These are phyloP conservation scores for Andricus curvator DNA, from an alignment of 2,888 invertebrate species.

Conservation along the genomic window DNA sequence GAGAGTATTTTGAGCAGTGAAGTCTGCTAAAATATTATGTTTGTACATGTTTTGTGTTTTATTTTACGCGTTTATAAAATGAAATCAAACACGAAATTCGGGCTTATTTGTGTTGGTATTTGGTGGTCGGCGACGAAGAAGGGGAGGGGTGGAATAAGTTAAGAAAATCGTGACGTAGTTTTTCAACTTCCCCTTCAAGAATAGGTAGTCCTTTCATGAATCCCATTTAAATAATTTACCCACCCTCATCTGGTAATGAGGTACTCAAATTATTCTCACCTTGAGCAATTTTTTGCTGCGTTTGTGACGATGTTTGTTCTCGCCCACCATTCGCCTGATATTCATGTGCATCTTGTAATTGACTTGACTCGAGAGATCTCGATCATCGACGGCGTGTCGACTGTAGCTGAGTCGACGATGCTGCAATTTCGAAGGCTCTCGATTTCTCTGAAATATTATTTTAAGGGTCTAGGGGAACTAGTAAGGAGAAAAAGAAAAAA, in stretches of 20 bases:
- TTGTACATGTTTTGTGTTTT: too few species aligned
- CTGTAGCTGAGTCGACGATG: slow-evolving; percentile 94
- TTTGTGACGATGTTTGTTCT: slow-evolving; percentile 89
- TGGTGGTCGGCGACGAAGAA: too few species aligned
- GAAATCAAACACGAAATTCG: too few species aligned
- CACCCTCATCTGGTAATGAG: neutral
- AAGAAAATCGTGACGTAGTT: too few species aligned
- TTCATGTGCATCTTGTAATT: slow-evolving; percentile 96
- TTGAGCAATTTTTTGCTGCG: slow-evolving; percentile 92
- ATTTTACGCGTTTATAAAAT: too few species aligned
- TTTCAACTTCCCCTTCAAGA: too few species aligned
- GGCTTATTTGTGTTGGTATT: too few species aligned
- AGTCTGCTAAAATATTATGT: too few species aligned
- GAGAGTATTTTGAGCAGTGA: too few species aligned
- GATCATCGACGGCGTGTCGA: slow-evolving; percentile 93
- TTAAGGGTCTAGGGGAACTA: slow-evolving; percentile 25
- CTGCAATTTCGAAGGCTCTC: slow-evolving; percentile 77
- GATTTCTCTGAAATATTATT: slow-evolving; percentile 30
- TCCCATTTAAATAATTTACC: neutral
- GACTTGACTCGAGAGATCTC: slow-evolving; percentile 90
- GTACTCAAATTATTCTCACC: slow-evolving; percentile 78
- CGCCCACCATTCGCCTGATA: slow-evolving; percentile 91
- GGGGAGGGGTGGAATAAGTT: too few species aligned
- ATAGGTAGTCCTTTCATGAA: neutral
- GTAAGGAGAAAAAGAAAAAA: neutral